Percentiles rank a stretch among this genome's conserved stretches.
Evolutionary conservation across 2,797 vertebrate genomes (phyloP).

Genomic region (Limosa lapponica): DNA sequence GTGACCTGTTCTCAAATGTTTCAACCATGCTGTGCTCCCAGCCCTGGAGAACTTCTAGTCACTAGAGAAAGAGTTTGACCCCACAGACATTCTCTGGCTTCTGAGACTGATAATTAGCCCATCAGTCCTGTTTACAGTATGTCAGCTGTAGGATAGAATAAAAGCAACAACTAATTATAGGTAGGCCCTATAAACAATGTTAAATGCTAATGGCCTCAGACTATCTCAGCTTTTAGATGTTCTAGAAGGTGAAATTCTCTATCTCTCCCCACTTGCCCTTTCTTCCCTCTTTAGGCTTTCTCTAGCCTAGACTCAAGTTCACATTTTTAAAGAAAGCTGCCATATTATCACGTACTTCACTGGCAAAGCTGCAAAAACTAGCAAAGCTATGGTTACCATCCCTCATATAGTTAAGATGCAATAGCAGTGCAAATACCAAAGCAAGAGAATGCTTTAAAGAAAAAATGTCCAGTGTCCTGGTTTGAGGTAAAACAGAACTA

Average conservation of each 20-base stretch:
- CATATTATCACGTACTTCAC: not conserved
- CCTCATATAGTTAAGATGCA: not conserved
- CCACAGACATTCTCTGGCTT: not conserved
- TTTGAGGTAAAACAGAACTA: too few species aligned
- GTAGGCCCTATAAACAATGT: not conserved
- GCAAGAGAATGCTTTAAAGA: not conserved
- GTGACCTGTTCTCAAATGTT: not conserved
- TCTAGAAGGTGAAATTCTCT: not conserved
- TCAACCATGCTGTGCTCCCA: not conserved
- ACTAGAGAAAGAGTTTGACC: not conserved
- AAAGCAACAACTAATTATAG: not conserved
- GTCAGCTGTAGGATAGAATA: not conserved
- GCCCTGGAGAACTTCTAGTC: not conserved
- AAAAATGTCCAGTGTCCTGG: too few species aligned
- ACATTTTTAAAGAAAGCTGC: not conserved
- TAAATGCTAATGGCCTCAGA: not conserved
- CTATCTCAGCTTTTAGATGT: not conserved
- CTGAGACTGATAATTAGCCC: not conserved
- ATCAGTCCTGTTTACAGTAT: not conserved
- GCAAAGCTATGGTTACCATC: not conserved
- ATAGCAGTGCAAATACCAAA: not conserved
- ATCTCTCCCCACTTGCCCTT: not conserved
- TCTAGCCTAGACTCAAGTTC: not conserved
- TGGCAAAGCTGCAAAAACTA: not conserved
- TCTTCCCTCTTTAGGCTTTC: not conserved